Evolutionary conservation across 1,140 invertebrate species (phyloP).

Genomic region (Pogonognathellus flavescens): DNA sequence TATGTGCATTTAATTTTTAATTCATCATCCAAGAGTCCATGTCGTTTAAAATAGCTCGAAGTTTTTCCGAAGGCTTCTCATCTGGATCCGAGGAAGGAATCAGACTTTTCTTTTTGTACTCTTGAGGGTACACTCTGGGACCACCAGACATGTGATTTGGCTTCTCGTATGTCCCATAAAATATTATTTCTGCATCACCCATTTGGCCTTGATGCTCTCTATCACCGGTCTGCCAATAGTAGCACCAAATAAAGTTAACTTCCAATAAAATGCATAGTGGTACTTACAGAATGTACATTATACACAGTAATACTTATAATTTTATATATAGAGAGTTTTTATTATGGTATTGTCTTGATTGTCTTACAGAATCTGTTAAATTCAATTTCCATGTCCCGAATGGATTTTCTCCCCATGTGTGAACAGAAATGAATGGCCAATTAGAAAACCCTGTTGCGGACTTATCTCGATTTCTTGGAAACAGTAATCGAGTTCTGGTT

Average conservation of each 20-base stretch:
- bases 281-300: too few species aligned
- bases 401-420: conserved; percentile 91
- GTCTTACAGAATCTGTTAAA: conserved; percentile 75
- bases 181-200: conserved; percentile 72
- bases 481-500: conserved; percentile 80
- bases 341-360: too few species aligned
- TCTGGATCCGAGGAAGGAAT: not conserved
- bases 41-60: not conserved
- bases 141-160: conserved; percentile 76
- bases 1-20: too few species aligned
- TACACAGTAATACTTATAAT: too few species aligned
- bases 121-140: conserved; percentile 73
- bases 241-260: not conserved
- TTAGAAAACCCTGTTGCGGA: conserved; percentile 81
- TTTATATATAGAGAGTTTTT: too few species aligned
- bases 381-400: conserved; percentile 81
- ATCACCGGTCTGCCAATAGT: conserved; percentile 69
- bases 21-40: not conserved
- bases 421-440: conserved; percentile 92
- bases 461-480: conserved; percentile 78
- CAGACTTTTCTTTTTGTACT: conserved; percentile 70
- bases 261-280: too few species aligned
- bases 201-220: conserved; percentile 73
- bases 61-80: not conserved
- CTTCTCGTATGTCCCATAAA: conserved; percentile 79